These are phyloP conservation scores for Platerodrilus igneus DNA, from an alignment of 2,888 invertebrate species.

Conservation along the genomic window DNA sequence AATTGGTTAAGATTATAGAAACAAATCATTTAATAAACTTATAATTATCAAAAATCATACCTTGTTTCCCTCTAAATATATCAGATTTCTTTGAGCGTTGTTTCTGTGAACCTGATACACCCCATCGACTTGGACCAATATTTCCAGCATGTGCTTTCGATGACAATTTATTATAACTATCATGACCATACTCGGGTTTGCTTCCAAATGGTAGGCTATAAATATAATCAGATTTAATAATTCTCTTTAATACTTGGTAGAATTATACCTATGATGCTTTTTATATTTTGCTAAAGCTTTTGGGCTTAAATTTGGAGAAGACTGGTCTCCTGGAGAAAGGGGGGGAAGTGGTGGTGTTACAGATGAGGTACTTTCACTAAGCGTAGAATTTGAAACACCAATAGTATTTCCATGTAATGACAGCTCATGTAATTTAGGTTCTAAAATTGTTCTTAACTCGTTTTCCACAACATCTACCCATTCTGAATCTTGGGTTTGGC, in stretches of 20 bases:
- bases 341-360: slow-evolving; percentile 77
- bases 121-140: slow-evolving; percentile 37
- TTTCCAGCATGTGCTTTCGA: slow-evolving; percentile 35
- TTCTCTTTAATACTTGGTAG: neutral
- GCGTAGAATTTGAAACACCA: slow-evolving; percentile 61
- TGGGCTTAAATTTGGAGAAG: slow-evolving; percentile 48
- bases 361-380: slow-evolving; percentile 64
- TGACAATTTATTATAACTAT: slow-evolving; percentile 47
- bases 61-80: slow-evolving; percentile 54
- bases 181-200: slow-evolving; percentile 52
- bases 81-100: slow-evolving; percentile 53
- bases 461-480: slow-evolving; percentile 81
- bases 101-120: slow-evolving; percentile 47
- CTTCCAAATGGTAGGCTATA: slow-evolving; percentile 61
- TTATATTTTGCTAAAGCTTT: slow-evolving; percentile 48
- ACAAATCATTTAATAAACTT: no score
- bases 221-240: slow-evolving; percentile 21
- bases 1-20: no score
- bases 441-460: slow-evolving; percentile 71
- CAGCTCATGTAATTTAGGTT: slow-evolving; percentile 65
- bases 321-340: slow-evolving; percentile 61
- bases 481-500: slow-evolving; percentile 70
- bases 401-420: slow-evolving; percentile 51
- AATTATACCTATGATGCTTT: slow-evolving; percentile 41
- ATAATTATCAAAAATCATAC: no score